phyloP scores from a whole-genome alignment of 2,113 vertebrate genomes.

The Lipotes vexillifer region DNA sequence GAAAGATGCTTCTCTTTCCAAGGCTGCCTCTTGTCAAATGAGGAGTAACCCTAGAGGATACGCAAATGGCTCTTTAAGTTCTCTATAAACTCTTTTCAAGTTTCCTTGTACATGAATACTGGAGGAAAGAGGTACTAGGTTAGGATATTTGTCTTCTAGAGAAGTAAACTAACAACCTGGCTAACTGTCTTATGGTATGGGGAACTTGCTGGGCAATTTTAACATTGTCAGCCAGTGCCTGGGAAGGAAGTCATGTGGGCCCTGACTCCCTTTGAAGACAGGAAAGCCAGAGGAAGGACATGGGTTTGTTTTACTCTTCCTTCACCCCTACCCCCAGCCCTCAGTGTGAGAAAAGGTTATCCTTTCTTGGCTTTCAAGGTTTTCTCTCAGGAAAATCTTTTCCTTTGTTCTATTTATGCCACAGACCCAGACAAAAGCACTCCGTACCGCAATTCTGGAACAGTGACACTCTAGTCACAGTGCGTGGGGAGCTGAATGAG shows the following conservation, averaged over 20 bases:
- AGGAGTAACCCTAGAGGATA: neutral
- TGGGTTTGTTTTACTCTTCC: neutral
- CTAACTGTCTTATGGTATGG: neutral
- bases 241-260: neutral
- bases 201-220: neutral
- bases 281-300: constrained; percentile 21
- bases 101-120: neutral
- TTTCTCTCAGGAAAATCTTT: constrained; percentile 44
- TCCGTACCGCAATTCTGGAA: neutral
- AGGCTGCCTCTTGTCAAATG: neutral
- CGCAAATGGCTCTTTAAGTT: neutral
- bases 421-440: neutral
- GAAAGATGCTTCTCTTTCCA: neutral
- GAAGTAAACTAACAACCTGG: neutral
- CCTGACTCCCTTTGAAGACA: constrained; percentile 27
- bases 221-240: neutral
- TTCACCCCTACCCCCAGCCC: neutral
- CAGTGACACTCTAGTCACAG: neutral
- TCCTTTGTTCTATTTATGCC: constrained; percentile 50
- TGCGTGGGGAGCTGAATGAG: neutral
- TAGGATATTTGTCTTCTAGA: neutral
- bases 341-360: constrained; percentile 50
- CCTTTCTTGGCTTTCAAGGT: neutral
- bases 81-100: neutral
- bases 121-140: neutral